Conservation (phyloP, 92 coral and sea anemone genomes). For the Epizoanthus illoricatus region DNA sequence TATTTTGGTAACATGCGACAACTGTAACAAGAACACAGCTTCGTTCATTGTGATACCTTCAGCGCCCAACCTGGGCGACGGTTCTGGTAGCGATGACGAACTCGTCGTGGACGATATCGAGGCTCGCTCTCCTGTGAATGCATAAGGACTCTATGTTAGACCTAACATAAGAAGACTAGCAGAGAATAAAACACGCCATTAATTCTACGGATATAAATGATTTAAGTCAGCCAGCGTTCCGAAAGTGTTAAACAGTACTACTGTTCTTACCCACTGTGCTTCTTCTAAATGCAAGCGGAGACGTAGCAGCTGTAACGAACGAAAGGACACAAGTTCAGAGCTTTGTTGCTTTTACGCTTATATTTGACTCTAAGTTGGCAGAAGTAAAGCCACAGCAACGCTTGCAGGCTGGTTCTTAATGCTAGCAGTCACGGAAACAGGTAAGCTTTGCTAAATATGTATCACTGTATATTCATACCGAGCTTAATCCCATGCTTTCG, state of each 20-base stretch:
- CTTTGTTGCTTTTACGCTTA: not conserved
- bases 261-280: constrained; percentile 27
- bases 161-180: not conserved
- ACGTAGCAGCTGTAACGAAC: constrained; percentile 42
- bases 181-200: not conserved
- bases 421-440: not conserved
- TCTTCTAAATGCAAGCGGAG: constrained; percentile 75
- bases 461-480: constrained; percentile 20
- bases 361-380: not conserved
- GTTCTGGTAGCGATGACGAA: constrained; percentile 73
- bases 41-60: constrained; percentile 59
- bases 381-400: not conserved
- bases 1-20: not conserved
- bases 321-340: not conserved
- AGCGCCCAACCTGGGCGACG: constrained; percentile 59
- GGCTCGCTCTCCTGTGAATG: constrained; percentile 65
- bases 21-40: not conserved
- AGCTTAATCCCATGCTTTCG: constrained; percentile 56
- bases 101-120: constrained; percentile 96
- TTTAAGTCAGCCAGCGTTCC: not conserved
- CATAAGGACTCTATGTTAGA: not conserved
- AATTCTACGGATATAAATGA: too few relatives aligned
- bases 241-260: too few relatives aligned
- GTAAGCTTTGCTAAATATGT: not conserved
- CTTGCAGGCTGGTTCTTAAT: too few relatives aligned